A percentile compares a stretch with the other conserved stretches of the same genome.
These are phyloP conservation scores for Bovichtus variegatus DNA, from an alignment of 2,797 vertebrate species.

Conservation along the genomic window DNA sequence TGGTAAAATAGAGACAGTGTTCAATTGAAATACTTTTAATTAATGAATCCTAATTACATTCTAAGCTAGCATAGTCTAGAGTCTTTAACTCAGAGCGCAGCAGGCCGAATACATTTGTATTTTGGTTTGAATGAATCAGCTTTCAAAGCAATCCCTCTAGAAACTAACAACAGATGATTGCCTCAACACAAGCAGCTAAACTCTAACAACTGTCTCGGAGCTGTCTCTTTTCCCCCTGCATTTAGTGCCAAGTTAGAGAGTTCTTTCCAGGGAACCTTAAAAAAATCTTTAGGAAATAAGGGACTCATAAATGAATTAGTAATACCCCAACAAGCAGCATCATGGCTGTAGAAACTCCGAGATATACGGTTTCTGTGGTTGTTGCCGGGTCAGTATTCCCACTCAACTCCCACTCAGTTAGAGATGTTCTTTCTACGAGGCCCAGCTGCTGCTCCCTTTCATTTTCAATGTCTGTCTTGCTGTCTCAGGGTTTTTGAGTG, in stretches of 20 bases:
- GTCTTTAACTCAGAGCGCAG: not conserved
- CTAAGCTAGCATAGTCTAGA: not conserved
- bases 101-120: no score
- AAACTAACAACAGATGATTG: not conserved
- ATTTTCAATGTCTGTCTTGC: conserved; percentile 47
- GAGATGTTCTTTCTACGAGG: conserved; percentile 58
- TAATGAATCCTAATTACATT: not conserved
- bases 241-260: not conserved
- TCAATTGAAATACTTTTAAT: not conserved
- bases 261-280: not conserved
- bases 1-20: not conserved
- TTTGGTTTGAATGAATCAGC: not conserved
- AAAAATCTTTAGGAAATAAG: conserved; percentile 3
- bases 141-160: not conserved
- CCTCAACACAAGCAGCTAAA: not conserved
- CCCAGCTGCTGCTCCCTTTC: conserved; percentile 44
- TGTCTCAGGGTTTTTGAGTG: conserved; percentile 49
- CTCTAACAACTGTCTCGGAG: not conserved
- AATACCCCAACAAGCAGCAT: no score
- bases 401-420: conserved; percentile 67
- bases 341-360: conserved; percentile 34
- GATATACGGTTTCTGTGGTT: conserved; percentile 35
- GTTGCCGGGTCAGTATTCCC: conserved; percentile 61
- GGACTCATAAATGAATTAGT: not conserved
- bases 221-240: not conserved